Evolutionary conservation across 2,888 invertebrate genomes (phyloP), one percentile per base, ranked within the genome.

Genomic region (Ennomos fuscantarius): DNA sequence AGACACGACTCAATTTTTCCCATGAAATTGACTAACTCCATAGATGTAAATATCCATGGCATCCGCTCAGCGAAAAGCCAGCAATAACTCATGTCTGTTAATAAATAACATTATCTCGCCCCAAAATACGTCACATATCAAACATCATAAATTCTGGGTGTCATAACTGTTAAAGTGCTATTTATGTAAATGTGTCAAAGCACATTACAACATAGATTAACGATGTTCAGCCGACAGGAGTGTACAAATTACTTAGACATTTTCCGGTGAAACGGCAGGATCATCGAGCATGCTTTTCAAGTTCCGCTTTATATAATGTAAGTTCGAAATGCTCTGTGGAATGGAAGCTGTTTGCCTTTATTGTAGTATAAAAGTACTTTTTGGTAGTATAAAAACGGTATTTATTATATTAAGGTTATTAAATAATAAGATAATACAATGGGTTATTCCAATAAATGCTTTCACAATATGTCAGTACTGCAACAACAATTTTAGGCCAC

Each of bases 171-270:
- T 73, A 76, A 74, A 77, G 77, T 75, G 73, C 70, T 77, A 74
- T 79, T 79, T 79, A 79, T 76, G 79, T 79, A 77, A 78, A 79
- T 79, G 78, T 73, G 75, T 74, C 76, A 72, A 71, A 76, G 72
- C 76, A 75, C 70, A 76, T 69, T 76, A 73, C 74, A 70, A 66
- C 76, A 74, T 80, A 79, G 79, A 82, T 82, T 81, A 82, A 82
- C 77, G 80, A 80, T 71, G 73, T 70, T 63, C 68, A 69, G 69
- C 72, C 76, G 72, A 72, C 74, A 59, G 47, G 58, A 62, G 59
- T 50, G 62, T 60, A 49, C 52, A 50, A 53, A 53, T 49, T 45
- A 43, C 44, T 35, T 48, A 32, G 32, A 45, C 36, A 41, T 40
- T 48, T 53, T 40, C 43, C 35, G 15, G 15, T 9, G 32, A 41